phyloP scores from a whole-genome alignment of 2,888 invertebrate species.

The Morinoia aosen region DNA sequence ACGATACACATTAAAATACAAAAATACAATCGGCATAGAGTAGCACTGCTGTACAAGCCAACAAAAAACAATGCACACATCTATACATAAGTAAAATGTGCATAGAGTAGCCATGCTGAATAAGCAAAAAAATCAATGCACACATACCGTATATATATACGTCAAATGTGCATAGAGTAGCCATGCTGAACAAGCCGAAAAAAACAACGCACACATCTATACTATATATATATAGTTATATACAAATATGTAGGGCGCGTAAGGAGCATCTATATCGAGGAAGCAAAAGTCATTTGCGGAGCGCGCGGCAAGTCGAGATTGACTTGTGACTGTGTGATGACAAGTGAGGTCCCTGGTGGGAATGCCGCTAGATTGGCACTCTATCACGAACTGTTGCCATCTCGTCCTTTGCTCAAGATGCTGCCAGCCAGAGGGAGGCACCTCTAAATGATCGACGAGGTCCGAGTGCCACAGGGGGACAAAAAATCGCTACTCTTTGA shows the following conservation, averaged over 20 bases:
- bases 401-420: constrained; percentile 18
- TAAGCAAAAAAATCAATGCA: too few relatives aligned
- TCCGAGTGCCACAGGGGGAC: background rate
- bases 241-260: too few relatives aligned
- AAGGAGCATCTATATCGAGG: background rate
- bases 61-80: background rate
- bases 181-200: too few relatives aligned
- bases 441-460: constrained; percentile 49
- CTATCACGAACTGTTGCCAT: constrained; percentile 16
- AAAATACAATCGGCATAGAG: too few relatives aligned
- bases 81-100: background rate
- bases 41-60: too few relatives aligned
- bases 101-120: too few relatives aligned
- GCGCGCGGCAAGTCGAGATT: background rate
- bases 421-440: background rate
- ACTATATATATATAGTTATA: too few relatives aligned
- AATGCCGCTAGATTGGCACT: constrained; percentile 46
- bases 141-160: too few relatives aligned
- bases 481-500: background rate
- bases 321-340: constrained; percentile 46
- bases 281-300: background rate
- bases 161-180: too few relatives aligned
- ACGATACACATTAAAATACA: too few relatives aligned
- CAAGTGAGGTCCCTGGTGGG: constrained; percentile 43
- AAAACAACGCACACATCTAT: too few relatives aligned